Conservation (phyloP, 2,113 vertebrate species). For the Otocyon megalotis region DNA sequence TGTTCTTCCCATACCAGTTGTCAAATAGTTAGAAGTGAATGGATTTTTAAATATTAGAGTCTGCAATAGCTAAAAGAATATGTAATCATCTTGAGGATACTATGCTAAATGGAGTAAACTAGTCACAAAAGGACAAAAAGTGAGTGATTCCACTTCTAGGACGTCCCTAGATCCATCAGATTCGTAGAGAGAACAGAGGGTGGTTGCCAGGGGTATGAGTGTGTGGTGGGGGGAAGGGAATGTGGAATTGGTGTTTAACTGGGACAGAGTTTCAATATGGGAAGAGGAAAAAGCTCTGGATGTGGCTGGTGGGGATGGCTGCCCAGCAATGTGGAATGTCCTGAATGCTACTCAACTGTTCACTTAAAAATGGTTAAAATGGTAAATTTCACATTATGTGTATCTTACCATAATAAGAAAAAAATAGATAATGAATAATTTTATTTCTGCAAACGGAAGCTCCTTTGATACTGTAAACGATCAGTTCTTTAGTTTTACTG, state of each 20-base stretch:
- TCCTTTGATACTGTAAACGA: not conserved
- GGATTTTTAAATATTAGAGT: not conserved
- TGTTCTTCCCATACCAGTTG: not conserved
- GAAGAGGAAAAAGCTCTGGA: not conserved
- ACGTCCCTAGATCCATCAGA: not conserved
- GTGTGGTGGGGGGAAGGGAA: not conserved
- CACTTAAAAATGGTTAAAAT: not conserved
- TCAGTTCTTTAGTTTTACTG: not conserved
- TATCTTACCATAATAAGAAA: not conserved
- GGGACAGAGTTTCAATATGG: not conserved
- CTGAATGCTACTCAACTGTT: not conserved
- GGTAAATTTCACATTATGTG: not conserved
- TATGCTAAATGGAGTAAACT: not conserved
- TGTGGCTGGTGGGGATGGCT: not conserved
- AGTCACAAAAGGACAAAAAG: not conserved
- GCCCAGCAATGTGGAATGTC: not conserved
- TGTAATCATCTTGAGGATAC: not conserved
- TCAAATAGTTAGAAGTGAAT: slow-evolving; percentile 48
- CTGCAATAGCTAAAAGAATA: not conserved
- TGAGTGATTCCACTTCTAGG: not conserved
- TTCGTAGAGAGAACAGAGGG: not conserved
- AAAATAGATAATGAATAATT: not conserved
- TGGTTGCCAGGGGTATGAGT: not conserved
- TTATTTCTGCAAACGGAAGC: slow-evolving; percentile 9
- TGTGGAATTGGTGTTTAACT: not conserved